Base-by-base conservation (phyloP, 2,888 invertebrate species). In the Dryocosmus kuriphilus region DNA sequence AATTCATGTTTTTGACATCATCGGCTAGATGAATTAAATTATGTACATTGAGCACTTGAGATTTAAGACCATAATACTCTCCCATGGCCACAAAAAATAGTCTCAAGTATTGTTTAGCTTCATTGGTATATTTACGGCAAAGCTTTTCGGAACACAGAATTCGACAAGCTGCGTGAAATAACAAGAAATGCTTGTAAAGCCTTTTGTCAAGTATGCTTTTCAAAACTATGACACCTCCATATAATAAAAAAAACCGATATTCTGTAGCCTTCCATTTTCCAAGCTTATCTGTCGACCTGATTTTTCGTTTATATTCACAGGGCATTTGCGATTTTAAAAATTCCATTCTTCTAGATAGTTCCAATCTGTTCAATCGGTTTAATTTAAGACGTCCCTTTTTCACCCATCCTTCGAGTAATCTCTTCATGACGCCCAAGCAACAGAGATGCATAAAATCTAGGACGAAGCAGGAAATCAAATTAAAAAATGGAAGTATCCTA, bases 11-110 rank as follows among this genome's bases (percentile, higher is more conserved):
- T n/a, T n/a, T n/a, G n/a, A n/a, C n/a, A n/a, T n/a, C n/a, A n/a
- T n/a, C n/a, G n/a, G n/a, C 81, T n/a, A 84, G 41, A 32, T 83
- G 83, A 60, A 82, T 75, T 11, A 83, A 75, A 27, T 80, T 80
- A 81, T 91, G 90, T 7, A 89, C 82, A 85, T 90, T 91, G 65
- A 86, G 14, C 71, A 71, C 22, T 60, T n/a, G n/a, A n/a, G n/a
- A n/a, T n/a, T n/a, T n/a, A n/a, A n/a, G n/a, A n/a, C n/a, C n/a
- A n/a, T n/a, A 60, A 6, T 11, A 60, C n/a, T 27, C 14, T 60
- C 60, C 27, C 7, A 60, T 60, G 11, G 14, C 14, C 4, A 27
- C 24, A 27, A 60, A 60, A 60, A 60, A 60, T 14, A 5, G 9
- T 60, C 5, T 60, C 27, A 60, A 5, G 27, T 60, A 60, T 27